Evolutionary conservation across 2,888 invertebrate genomes (phyloP).

Genomic region (Pristionchus maxplancki): DNA sequence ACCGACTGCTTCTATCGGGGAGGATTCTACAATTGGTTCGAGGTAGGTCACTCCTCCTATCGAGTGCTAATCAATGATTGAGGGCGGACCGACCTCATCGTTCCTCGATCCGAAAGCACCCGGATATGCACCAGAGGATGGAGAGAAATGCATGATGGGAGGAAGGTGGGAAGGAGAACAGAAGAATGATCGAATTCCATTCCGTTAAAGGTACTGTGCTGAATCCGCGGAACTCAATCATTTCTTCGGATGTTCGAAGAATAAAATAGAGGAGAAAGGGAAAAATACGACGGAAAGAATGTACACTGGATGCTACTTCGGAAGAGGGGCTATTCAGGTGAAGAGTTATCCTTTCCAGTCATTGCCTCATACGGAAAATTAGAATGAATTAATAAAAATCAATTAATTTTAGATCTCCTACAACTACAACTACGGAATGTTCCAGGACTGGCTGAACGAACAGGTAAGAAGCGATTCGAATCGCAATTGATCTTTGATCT

Average conservation of each 20-base stretch:
- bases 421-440: slow-evolving; percentile 74
- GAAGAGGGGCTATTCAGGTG: slow-evolving; percentile 72
- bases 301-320: slow-evolving; percentile 70
- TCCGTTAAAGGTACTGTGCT: slow-evolving; percentile 59
- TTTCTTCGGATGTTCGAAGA: slow-evolving; percentile 64
- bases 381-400: no score
- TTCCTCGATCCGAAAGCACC: slow-evolving; percentile 56
- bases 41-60: slow-evolving; percentile 48
- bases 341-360: no score
- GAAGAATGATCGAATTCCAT: not conserved
- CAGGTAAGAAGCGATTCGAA: not conserved
- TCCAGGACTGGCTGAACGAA: slow-evolving; percentile 66
- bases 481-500: not conserved
- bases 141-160: slow-evolving; percentile 60
- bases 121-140: slow-evolving; percentile 68
- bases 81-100: slow-evolving; percentile 50
- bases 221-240: slow-evolving; percentile 63
- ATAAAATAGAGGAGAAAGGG: not conserved
- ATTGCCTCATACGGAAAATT: no score
- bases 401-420: slow-evolving; percentile 64
- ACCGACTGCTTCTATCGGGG: slow-evolving; percentile 74
- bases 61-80: not conserved
- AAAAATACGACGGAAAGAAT: slow-evolving; percentile 32
- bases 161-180: slow-evolving; percentile 56
- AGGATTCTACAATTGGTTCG: slow-evolving; percentile 76